Evolutionary conservation across 1,140 invertebrate genomes (phyloP).

Genomic region (Venustaconcha ellipsiformis): DNA sequence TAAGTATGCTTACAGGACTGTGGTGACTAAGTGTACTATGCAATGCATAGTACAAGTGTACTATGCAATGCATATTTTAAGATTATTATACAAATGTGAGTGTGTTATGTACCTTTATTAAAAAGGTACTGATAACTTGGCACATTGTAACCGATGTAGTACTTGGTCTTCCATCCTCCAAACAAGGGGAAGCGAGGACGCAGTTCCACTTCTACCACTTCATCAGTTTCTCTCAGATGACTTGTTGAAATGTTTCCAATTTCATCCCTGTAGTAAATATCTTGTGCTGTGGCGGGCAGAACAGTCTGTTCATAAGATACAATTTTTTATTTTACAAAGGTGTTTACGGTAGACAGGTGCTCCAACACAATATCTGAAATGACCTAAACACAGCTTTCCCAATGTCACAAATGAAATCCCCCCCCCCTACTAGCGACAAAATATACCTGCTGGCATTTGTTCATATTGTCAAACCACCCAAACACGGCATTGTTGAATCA

Average conservation of each 20-base stretch:
- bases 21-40: too few relatives aligned
- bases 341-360: background rate
- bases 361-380: background rate
- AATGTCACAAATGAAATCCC: too few relatives aligned
- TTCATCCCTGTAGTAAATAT: conserved; percentile 96
- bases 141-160: conserved; percentile 96
- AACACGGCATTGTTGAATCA: too few relatives aligned
- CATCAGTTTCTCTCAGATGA: conserved; percentile 86
- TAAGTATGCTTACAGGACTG: too few relatives aligned
- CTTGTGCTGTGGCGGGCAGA: conserved; percentile 88
- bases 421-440: too few relatives aligned
- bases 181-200: conserved; percentile 97
- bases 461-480: too few relatives aligned
- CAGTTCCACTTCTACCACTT: conserved; percentile 94
- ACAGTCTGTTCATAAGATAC: conserved; percentile 75
- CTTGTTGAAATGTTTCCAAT: conserved; percentile 99
- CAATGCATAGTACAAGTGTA: too few relatives aligned
- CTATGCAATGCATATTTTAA: too few relatives aligned
- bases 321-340: background rate
- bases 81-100: background rate
- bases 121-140: conserved; percentile 97
- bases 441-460: too few relatives aligned
- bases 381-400: too few relatives aligned
- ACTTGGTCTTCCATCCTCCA: conserved; percentile 99
- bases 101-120: conserved; percentile 76